These are phyloP conservation scores for Grammomys surdaster DNA, from an alignment of 2,113 vertebrate species.

Conservation along the genomic window DNA sequence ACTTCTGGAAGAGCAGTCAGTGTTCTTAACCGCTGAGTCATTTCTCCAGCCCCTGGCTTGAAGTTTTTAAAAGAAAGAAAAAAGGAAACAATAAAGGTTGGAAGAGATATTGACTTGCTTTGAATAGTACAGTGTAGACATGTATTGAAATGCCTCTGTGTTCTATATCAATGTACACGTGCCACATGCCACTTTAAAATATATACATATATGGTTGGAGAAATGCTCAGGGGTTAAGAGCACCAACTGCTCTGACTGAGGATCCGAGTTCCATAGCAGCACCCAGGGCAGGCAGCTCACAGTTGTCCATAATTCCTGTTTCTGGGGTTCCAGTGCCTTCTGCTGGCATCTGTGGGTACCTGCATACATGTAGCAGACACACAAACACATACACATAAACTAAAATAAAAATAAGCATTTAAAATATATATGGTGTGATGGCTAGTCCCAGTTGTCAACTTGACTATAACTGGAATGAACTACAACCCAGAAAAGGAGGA, in stretches of 20 bases:
- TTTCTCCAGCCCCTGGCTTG: no score
- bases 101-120: background rate
- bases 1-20: no score
- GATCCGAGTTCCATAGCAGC: background rate
- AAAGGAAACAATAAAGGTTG: background rate
- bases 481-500: no score
- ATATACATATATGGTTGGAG: background rate
- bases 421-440: background rate
- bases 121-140: background rate
- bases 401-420: background rate
- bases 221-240: background rate
- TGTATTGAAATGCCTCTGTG: background rate
- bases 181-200: background rate
- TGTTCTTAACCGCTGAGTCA: no score
- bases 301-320: background rate
- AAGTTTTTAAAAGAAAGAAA: background rate
- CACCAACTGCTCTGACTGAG: background rate
- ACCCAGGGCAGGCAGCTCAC: background rate
- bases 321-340: background rate
- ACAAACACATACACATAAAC: background rate
- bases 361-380: background rate
- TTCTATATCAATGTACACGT: background rate
- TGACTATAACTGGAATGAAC: no score
- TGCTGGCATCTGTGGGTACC: background rate
- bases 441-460: no score